Percentiles rank a stretch among this genome's conserved stretches.
phyloP scores from a whole-genome alignment of 2,888 invertebrate species.

The Chorisops tibialis region DNA sequence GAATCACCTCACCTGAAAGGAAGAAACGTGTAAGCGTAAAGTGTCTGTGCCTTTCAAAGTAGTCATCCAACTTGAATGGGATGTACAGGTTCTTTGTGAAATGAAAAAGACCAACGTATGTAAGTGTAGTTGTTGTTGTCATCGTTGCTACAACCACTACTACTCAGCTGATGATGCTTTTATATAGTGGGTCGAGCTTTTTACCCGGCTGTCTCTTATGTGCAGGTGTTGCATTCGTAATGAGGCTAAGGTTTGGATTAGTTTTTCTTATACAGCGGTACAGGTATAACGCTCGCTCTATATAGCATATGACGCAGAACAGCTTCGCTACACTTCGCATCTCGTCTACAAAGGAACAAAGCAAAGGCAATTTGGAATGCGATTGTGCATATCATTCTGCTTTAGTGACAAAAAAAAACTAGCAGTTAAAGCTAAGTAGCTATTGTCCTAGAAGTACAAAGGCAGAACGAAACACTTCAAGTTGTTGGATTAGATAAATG shows the following conservation, averaged over 20 bases:
- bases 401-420: no score
- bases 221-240: constrained; percentile 29
- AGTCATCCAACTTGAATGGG: no score
- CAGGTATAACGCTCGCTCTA: no score
- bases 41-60: no score
- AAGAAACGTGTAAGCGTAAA: no score
- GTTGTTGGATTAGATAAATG: no score
- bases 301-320: constrained; percentile 5
- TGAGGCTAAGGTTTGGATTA: constrained; percentile 20
- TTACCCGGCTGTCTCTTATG: constrained; percentile 3
- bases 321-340: not conserved
- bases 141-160: constrained; percentile 8
- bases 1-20: no score
- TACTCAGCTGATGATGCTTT: not conserved
- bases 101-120: not conserved
- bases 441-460: no score
- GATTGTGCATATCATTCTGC: constrained; percentile 5
- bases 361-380: constrained; percentile 7
- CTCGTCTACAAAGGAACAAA: not conserved
- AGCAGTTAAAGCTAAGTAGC: no score
- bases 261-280: no score
- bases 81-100: not conserved
- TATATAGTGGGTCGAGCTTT: constrained; percentile 18
- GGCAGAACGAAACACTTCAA: no score
- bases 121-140: constrained; percentile 1